Evolutionary conservation across 1,140 invertebrate species (phyloP).

Genomic region (Euura lappo): DNA sequence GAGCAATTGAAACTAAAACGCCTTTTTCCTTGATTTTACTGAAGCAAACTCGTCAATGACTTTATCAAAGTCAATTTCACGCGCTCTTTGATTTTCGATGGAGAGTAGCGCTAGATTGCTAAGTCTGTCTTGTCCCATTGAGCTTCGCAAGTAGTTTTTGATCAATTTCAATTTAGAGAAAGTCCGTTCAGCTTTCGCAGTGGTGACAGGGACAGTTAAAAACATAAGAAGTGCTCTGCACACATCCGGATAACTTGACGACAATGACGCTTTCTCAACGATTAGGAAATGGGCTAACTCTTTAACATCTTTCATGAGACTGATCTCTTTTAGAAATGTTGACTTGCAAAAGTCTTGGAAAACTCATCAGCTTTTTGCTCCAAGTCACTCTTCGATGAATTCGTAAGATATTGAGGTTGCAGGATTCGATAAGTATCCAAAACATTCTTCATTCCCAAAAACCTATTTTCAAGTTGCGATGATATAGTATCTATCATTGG

Average conservation of each 20-base stretch:
- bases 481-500: constrained; percentile 24
- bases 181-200: constrained; percentile 15
- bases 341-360: background rate
- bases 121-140: too few species aligned
- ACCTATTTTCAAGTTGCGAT: constrained; percentile 22
- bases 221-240: constrained; percentile 20
- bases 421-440: constrained; percentile 19
- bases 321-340: background rate
- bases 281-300: constrained; percentile 3
- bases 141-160: too few species aligned
- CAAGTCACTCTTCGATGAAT: constrained; percentile 16
- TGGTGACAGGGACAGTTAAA: constrained; percentile 22
- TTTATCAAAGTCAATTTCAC: too few species aligned
- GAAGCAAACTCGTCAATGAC: too few species aligned
- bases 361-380: background rate
- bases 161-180: too few species aligned
- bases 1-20: too few species aligned
- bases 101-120: too few species aligned
- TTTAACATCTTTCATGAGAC: background rate
- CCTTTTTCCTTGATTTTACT: constrained; percentile 12
- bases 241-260: constrained; percentile 25
- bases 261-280: constrained; percentile 10
- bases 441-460: constrained; percentile 25
- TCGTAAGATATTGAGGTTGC: constrained; percentile 19
- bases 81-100: too few species aligned